phyloP scores from a whole-genome alignment of 1,140 invertebrate genomes.

The Drosophila grimshawi region DNA sequence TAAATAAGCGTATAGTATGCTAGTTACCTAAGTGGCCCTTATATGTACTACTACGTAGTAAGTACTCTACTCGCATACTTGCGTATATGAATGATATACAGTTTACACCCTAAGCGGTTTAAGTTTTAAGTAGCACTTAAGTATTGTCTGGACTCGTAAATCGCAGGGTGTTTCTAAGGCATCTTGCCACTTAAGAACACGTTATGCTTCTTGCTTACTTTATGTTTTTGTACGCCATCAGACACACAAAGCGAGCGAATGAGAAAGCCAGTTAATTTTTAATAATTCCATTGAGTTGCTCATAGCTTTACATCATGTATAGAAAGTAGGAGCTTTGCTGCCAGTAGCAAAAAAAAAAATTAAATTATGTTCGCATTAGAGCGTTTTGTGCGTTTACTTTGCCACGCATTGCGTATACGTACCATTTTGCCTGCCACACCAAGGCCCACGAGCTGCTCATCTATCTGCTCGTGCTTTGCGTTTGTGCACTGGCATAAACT shows the following conservation, averaged over 20 bases:
- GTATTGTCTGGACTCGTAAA: conserved; percentile 75
- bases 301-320: conserved; percentile 13
- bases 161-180: conserved; percentile 59
- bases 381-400: conserved; percentile 54
- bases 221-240: conserved; percentile 22
- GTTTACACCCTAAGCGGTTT: conserved; percentile 71
- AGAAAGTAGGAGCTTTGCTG: conserved; percentile 6
- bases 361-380: conserved; percentile 48
- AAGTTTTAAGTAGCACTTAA: conserved; percentile 82
- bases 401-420: conserved; percentile 60
- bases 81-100: conserved; percentile 51
- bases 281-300: conserved; percentile 23
- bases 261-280: conserved; percentile 10
- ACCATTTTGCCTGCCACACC: conserved; percentile 18
- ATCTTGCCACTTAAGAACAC: conserved; percentile 58
- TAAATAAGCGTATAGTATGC: conserved; percentile 48
- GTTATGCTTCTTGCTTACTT: conserved; percentile 26
- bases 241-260: neutral
- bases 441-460: conserved; percentile 11
- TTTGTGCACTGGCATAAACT: conserved; percentile 30
- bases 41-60: conserved; percentile 27
- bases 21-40: conserved; percentile 12
- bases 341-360: conserved; percentile 21
- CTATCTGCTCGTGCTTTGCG: neutral
- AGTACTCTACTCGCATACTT: conserved; percentile 18